These are phyloP conservation scores for Procambarus virginalis DNA, from an alignment of 1,140 invertebrate species.

Conservation along the genomic window DNA sequence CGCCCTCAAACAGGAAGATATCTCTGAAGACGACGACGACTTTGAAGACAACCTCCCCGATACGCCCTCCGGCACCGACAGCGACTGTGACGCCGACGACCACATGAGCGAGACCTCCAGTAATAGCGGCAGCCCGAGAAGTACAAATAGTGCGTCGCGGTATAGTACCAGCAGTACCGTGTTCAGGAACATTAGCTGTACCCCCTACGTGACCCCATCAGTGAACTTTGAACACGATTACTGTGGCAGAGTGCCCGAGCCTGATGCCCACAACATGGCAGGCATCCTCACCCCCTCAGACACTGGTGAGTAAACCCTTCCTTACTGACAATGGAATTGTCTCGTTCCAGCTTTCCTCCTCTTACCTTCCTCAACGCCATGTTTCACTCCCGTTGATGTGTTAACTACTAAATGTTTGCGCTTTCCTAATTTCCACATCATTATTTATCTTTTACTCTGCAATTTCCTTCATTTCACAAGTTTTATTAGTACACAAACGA, in stretches of 20 bases:
- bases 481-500: too few relatives aligned
- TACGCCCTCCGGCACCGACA: slow-evolving; percentile 60
- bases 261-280: background rate
- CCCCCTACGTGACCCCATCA: background rate
- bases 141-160: slow-evolving; percentile 25
- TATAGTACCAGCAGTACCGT: slow-evolving; percentile 5
- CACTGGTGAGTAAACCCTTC: slow-evolving; percentile 28
- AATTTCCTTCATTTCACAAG: too few relatives aligned
- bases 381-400: too few relatives aligned
- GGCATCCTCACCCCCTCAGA: slow-evolving; percentile 52
- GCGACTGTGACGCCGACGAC: slow-evolving; percentile 58
- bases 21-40: slow-evolving; percentile 48
- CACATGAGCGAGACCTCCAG: background rate
- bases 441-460: too few relatives aligned
- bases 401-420: too few relatives aligned
- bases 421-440: too few relatives aligned
- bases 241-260: slow-evolving; percentile 50
- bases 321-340: too few relatives aligned
- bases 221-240: slow-evolving; percentile 54
- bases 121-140: slow-evolving; percentile 7
- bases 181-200: background rate
- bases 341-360: too few relatives aligned
- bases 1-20: slow-evolving; percentile 20
- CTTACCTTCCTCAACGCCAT: too few relatives aligned
- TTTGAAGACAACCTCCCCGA: slow-evolving; percentile 51